Evolutionary conservation across 2,113 vertebrate genomes (phyloP).

Genomic region (Lanius collurio): DNA sequence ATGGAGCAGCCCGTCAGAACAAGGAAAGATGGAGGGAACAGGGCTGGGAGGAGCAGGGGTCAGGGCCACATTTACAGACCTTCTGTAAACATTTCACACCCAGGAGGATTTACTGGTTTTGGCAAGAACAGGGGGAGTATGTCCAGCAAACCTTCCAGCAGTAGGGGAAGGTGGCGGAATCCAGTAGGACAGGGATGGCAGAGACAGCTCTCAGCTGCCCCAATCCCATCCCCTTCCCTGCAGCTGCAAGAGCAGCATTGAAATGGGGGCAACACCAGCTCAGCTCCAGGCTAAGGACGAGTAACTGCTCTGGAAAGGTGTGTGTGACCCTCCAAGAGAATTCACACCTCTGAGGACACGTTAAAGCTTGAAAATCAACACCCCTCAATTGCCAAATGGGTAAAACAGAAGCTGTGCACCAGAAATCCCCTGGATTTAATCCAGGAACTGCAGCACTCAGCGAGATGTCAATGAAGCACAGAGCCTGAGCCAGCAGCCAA

Average conservation of each 20-base stretch:
- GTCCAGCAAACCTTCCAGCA: background rate
- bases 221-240: background rate
- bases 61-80: background rate
- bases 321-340: background rate
- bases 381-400: no score
- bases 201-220: background rate
- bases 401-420: background rate
- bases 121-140: fast-evolving
- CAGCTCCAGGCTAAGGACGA: fast-evolving
- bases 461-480: fast-evolving
- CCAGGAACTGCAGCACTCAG: background rate
- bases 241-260: background rate
- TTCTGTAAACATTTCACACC: background rate
- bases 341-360: fast-evolving
- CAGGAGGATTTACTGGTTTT: background rate
- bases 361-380: background rate
- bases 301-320: background rate
- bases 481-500: background rate
- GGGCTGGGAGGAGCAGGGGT: background rate
- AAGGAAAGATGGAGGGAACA: background rate
- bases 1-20: fast-evolving
- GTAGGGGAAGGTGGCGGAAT: background rate
- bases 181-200: background rate
- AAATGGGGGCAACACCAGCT: background rate
- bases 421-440: background rate